Evolutionary conservation across 2,797 vertebrate species (phyloP), one percentile per base, ranked within the genome.

Genomic region (Lagorchestes hirsutus): DNA sequence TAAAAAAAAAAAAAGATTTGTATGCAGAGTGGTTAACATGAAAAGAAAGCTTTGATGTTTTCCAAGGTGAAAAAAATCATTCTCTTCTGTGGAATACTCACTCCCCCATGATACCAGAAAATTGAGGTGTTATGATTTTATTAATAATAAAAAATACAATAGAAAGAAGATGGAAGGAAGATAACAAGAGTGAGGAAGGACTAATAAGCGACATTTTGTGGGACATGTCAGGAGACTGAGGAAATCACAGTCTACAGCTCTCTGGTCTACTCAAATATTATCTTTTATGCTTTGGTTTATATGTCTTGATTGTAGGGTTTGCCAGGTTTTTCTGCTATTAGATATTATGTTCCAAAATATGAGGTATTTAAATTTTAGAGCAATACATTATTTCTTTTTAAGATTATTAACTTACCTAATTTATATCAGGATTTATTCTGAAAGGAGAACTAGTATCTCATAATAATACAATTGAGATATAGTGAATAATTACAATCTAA

Each of bases 321-420:
- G 16, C 50, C 8, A 5, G 90, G 8, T 3, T 90, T 93, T 96
- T 94, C 54, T 93, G 58, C 93, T 96, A 24, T 97, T 95, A 96
- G 34, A 82, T 82, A 24, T 82, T 46, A 46, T 46, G 93, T 96
- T 34, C 91, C 55, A 96, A 97, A 97, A 95, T 93, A 95, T 54
- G 24, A 93, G 95, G 56, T 96, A 96, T 96, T 97, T 97, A 97
- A 97, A 97, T 96, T 95, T 97, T 94, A 97, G 91, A 93, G 95
- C 92, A 96, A 95, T 96, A 52, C 14, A 29, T 97, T 97, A 95
- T 98, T 97, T 97, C 52, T 93, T 96, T 91, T 96, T 94, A 92
- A 96, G 96, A 94, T 94, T 91, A 91, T 95, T 56, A 93, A 95
- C 90, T 62, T 94, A 94, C 74, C 54, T 92, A n/a, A 96, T 96